Base-by-base conservation (phyloP, 2,797 vertebrate genomes). In the Micropoecilia bifurca region DNA sequence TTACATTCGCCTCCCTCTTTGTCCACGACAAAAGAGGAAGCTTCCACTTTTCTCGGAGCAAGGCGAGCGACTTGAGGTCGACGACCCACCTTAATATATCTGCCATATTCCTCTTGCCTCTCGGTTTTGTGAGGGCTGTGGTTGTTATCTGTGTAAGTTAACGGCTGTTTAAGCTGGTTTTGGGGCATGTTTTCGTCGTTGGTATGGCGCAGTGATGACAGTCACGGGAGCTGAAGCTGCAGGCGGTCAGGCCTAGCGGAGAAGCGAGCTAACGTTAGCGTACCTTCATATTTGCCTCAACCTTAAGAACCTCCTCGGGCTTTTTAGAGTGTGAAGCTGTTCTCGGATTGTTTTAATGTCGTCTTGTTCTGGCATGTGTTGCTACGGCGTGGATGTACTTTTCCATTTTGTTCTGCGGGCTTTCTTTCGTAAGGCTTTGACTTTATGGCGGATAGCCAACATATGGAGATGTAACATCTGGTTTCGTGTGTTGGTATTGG, bases 61-160 rank as follows among this genome's bases (percentile, higher is more conserved):
- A 13, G 43, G 28, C 36, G 71, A 9, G 18, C 13, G 30, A 47
- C 59, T 20, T 8, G 28, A 71, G 45, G 9, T 18, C 0, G 30
- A 76, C 50, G 36, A 41, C 45, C 25, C 25, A 74, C 9, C 45
- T 28, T 43, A 48, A 9, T 41, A 0, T 28, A 7, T 74, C 47
- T 4, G 0, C 30, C 20, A 16, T 61, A 18, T 73, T 43, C 45
- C 2, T 41, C 71, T 53, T n/a, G 50, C 0, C 3, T 85, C 1
- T 83, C 43, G 13, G 22, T 57, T 73, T 87, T 79, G 36, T 6
- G n/a, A 73, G 43, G 74, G 12, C 36, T 39, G 73, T 87, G 48
- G 41, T 87, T 82, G 72, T 71, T 8, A 20, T n/a, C 73, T 87
- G 84, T 85, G 93, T 94, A 94, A 94, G 93, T 94, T 45, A 77